A percentile compares a stretch with the other conserved stretches of the same genome.
phyloP scores from a whole-genome alignment of 2,888 invertebrate species.

The Latrodectus hesperus region DNA sequence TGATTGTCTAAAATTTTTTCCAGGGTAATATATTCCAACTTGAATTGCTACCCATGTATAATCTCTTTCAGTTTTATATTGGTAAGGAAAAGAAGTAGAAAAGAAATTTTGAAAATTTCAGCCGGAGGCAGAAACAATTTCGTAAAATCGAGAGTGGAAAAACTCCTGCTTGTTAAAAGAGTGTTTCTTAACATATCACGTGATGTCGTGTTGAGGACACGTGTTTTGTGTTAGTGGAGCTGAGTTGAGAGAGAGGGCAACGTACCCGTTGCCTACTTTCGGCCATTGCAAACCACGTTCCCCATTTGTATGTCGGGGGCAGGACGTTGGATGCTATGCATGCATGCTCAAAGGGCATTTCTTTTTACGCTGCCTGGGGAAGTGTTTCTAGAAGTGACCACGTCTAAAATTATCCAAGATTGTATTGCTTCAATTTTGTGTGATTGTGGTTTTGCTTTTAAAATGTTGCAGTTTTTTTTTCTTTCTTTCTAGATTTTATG shows the following conservation, averaged over 20 bases:
- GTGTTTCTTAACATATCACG: constrained; percentile 36
- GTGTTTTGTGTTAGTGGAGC: constrained; percentile 59
- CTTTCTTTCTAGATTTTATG: no score
- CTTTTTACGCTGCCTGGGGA: not conserved
- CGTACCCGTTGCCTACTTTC: constrained; percentile 52
- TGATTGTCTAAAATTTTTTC: no score
- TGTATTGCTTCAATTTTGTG: no score
- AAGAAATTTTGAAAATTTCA: constrained; percentile 6
- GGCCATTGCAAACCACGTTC: constrained; percentile 48
- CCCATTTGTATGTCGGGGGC: constrained; percentile 24
- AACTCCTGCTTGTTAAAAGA: constrained; percentile 1
- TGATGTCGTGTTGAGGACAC: constrained; percentile 41
- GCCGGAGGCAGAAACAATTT: constrained; percentile 3
- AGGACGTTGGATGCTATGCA: constrained; percentile 27
- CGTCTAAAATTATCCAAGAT: no score
- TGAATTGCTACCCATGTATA: no score
- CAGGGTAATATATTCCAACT: no score
- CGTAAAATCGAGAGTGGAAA: constrained; percentile 25
- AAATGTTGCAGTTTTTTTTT: no score
- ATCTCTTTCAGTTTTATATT: no score
- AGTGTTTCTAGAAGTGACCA: no score
- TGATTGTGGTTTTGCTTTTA: no score
- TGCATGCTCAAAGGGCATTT: not conserved
- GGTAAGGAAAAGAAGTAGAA: not conserved
- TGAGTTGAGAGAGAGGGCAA: constrained; percentile 33